Percentiles rank a stretch among this genome's conserved stretches.
Conservation (phyloP, 1,140 invertebrate species). For the Eciton burchellii region DNA sequence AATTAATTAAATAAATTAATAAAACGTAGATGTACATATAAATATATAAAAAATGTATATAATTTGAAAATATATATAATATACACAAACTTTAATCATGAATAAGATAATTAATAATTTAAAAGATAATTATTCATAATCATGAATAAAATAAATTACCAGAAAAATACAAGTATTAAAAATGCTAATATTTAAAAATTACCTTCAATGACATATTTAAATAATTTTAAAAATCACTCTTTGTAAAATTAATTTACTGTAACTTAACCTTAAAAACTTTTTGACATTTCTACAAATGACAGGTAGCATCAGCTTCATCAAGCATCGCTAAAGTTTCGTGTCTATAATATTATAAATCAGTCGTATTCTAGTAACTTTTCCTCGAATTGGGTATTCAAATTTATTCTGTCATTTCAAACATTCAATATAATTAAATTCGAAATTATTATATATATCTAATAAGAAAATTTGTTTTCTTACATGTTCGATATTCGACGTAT, state of each 20-base stretch:
- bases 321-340: no score
- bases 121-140: neutral
- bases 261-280: constrained; percentile 2
- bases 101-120: neutral
- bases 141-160: neutral
- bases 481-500: no score
- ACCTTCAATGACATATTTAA: constrained; percentile 47
- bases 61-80: neutral
- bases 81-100: neutral
- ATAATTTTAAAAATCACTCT: no score
- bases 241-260: neutral
- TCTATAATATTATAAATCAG: no score
- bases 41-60: neutral
- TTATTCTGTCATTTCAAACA: no score
- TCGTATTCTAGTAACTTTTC: no score
- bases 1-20: no score
- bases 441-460: no score
- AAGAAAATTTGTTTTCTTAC: no score
- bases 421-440: no score
- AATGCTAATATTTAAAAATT: neutral
- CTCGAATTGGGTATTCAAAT: no score
- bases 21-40: neutral
- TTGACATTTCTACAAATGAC: neutral
- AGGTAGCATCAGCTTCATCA: neutral
- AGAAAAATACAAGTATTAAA: neutral